phyloP scores from a whole-genome alignment of 2,797 vertebrate genomes.

The Chrysolophus pictus region DNA sequence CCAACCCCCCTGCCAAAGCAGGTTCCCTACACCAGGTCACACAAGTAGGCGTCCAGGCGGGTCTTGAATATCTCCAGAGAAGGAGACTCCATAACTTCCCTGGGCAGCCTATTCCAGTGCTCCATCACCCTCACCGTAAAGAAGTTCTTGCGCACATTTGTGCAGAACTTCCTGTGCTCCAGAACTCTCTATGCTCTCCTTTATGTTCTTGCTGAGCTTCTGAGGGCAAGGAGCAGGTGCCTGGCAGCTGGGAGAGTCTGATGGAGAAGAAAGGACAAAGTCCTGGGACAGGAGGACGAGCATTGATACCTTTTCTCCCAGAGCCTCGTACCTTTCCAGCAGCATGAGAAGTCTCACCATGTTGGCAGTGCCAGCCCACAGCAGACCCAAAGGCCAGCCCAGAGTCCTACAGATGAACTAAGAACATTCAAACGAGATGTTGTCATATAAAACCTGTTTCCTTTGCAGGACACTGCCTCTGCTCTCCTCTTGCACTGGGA shows the following conservation, averaged over 20 bases:
- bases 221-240: background rate
- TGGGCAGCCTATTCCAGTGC: background rate
- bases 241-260: background rate
- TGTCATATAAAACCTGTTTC: background rate
- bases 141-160: no score
- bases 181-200: no score
- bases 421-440: background rate
- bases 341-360: fast-evolving
- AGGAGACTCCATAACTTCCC: background rate
- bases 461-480: background rate
- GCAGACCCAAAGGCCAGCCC: background rate
- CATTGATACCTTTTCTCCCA: background rate
- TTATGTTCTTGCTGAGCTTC: background rate
- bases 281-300: background rate
- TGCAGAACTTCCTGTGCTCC: no score
- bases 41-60: no score
- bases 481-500: background rate
- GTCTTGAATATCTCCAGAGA: background rate
- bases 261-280: background rate
- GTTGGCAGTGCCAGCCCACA: background rate
- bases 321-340: background rate
- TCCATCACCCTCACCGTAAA: no score
- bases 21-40: no score
- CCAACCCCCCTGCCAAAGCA: no score
- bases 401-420: background rate